Evolutionary conservation across 2,888 invertebrate genomes (phyloP).

Genomic region (Calameuta pallipes): DNA sequence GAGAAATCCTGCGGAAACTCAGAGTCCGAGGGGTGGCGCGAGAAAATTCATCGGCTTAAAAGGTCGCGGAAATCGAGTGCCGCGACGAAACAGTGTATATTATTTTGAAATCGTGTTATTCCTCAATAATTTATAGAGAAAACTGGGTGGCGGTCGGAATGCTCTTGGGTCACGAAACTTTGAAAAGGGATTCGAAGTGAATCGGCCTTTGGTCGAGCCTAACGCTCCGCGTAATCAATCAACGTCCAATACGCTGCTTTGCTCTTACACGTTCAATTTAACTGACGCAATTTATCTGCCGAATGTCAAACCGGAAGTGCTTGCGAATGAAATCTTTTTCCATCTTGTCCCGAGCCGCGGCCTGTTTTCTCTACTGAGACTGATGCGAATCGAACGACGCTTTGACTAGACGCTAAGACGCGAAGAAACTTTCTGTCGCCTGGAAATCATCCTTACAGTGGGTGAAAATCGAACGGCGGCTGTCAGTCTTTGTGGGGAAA

Average conservation of each 20-base stretch:
- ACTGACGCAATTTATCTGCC: constrained; percentile 18
- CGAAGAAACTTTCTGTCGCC: neutral
- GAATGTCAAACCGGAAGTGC: constrained; percentile 21
- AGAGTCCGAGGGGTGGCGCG: neutral
- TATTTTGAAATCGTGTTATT: neutral
- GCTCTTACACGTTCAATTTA: constrained; percentile 8
- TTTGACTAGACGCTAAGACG: neutral
- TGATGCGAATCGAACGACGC: neutral
- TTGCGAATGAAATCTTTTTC: constrained; percentile 6
- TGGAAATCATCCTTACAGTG: neutral
- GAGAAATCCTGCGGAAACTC: neutral
- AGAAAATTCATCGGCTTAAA: neutral
- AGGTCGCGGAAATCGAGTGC: neutral
- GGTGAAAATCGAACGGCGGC: neutral
- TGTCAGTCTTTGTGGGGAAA: neutral
- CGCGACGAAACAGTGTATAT: neutral
- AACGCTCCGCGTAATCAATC: constrained; percentile 13
- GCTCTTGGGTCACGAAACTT: neutral
- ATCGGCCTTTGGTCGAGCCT: constrained; percentile 4
- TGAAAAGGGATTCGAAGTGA: neutral
- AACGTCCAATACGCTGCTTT: constrained; percentile 14
- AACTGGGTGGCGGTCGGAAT: neutral
- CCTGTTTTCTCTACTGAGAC: neutral
- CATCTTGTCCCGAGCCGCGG: neutral
- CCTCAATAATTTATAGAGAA: neutral